Evolutionary conservation across 1,140 invertebrate genomes (phyloP).

Genomic region (Chelonus insularis): DNA sequence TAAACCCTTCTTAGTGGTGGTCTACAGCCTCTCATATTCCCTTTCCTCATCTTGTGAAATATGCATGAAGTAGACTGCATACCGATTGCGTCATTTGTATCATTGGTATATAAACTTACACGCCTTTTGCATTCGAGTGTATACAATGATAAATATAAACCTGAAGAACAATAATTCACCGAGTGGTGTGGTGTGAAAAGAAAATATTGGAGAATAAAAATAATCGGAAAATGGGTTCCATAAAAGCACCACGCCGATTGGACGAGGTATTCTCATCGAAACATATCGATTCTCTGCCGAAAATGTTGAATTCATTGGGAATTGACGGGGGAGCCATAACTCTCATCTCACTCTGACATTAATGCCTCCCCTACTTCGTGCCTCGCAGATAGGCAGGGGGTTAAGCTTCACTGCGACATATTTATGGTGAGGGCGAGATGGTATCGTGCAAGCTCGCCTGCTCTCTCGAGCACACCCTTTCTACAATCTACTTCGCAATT

Average conservation of each 20-base stretch:
- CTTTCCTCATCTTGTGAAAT: slow-evolving; percentile 48
- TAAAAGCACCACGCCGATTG: slow-evolving; percentile 19
- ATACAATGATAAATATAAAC: not conserved
- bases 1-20: slow-evolving; percentile 59
- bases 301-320: slow-evolving; percentile 61
- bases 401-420: slow-evolving; percentile 60
- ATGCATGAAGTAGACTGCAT: slow-evolving; percentile 57
- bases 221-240: slow-evolving; percentile 11
- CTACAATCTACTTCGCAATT: slow-evolving; percentile 60
- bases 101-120: too few species aligned
- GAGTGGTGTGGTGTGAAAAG: not conserved
- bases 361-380: slow-evolving; percentile 56
- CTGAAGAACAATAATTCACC: not conserved
- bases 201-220: slow-evolving; percentile 22
- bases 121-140: not conserved
- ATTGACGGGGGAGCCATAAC: slow-evolving; percentile 62
- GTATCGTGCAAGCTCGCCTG: slow-evolving; percentile 48
- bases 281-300: slow-evolving; percentile 55
- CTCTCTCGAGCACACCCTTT: slow-evolving; percentile 41
- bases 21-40: slow-evolving; percentile 30
- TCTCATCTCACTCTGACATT: slow-evolving; percentile 60
- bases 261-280: slow-evolving; percentile 37
- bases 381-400: slow-evolving; percentile 53
- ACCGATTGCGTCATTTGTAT: slow-evolving; percentile 59
- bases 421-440: slow-evolving; percentile 61